Conservation (phyloP, 2,797 vertebrate genomes). For the Tenualosa thibaudeaui region DNA sequence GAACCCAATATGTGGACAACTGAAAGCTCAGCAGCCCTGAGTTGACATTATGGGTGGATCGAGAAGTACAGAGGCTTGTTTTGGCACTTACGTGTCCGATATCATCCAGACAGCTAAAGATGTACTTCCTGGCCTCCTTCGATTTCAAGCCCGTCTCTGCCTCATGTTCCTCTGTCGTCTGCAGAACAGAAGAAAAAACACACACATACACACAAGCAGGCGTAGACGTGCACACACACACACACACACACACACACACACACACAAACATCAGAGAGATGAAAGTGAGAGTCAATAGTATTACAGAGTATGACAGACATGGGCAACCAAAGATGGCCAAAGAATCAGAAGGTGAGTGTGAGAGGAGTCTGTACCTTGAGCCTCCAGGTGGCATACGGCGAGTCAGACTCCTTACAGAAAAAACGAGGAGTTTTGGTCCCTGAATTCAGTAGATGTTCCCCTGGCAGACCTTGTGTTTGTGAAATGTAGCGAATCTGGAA, state of each 20-base stretch:
- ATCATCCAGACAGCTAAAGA: conserved; percentile 97
- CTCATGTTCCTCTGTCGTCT: conserved; percentile 96
- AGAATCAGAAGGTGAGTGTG: not conserved
- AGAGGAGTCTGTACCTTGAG: conserved; percentile 79
- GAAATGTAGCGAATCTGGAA: conserved; percentile 98
- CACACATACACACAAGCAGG: not conserved
- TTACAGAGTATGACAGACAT: not conserved
- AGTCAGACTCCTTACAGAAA: conserved; percentile 89
- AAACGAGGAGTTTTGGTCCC: conserved; percentile 96
- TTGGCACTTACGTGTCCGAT: conserved; percentile 87
- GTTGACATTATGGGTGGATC: not conserved
- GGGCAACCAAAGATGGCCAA: not conserved
- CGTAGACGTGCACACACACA: not conserved
- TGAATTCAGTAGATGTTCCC: conserved; percentile 91
- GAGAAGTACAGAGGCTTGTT: not conserved
- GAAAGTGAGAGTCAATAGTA: not conserved
- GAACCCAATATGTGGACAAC: not conserved
- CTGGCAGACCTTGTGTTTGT: conserved; percentile 94
- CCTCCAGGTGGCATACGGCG: conserved; percentile 90
- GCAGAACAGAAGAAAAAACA: conserved; percentile 31
- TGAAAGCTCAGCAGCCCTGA: not conserved
- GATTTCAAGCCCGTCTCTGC: conserved; percentile 97
- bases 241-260: not conserved
- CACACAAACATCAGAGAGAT: not conserved
- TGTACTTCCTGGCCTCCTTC: conserved; percentile 98